Percentiles rank a stretch among this genome's conserved stretches.
Evolutionary conservation across 2,113 vertebrate genomes (phyloP).

Genomic region (Emydura subglobosa): DNA sequence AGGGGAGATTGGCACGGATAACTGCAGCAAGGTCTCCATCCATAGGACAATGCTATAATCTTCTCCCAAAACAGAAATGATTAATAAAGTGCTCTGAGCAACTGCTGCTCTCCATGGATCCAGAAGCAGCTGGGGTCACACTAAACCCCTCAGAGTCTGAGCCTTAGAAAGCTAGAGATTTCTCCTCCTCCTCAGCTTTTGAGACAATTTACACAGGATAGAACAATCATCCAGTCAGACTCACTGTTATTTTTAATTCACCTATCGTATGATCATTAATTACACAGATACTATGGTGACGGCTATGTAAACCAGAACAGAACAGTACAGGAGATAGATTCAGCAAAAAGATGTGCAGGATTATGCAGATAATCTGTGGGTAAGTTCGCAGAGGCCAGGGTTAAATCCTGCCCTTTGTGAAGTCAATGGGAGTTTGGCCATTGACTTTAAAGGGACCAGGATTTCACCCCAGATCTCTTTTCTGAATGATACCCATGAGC

Average conservation of each 20-base stretch:
- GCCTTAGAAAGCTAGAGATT: not conserved
- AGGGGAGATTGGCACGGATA: not conserved
- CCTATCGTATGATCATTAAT: not conserved
- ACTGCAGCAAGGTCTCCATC: slow-evolving; percentile 60
- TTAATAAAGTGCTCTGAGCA: slow-evolving; percentile 55
- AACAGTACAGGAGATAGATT: not conserved
- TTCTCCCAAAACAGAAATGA: slow-evolving; percentile 43
- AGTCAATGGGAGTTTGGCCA: not conserved
- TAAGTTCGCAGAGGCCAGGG: rapidly evolving
- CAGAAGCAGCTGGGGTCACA: not conserved
- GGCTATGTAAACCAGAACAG: not conserved
- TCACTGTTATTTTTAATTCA: slow-evolving; percentile 2
- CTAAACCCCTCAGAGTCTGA: not conserved
- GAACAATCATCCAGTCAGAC: slow-evolving; percentile 1
- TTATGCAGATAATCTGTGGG: too few species aligned
- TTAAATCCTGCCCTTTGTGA: not conserved
- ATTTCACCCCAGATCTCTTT: not conserved
- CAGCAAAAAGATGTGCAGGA: not conserved
- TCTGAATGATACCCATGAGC: not conserved
- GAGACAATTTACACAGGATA: not conserved
- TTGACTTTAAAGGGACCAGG: not conserved
- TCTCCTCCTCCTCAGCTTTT: slow-evolving; percentile 1
- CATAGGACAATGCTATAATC: not conserved
- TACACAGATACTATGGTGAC: not conserved
- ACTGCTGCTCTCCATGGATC: slow-evolving; percentile 19